These are phyloP conservation scores for Myoxocephalus aenaeus DNA, from an alignment of 2,797 vertebrate species.

Conservation along the genomic window DNA sequence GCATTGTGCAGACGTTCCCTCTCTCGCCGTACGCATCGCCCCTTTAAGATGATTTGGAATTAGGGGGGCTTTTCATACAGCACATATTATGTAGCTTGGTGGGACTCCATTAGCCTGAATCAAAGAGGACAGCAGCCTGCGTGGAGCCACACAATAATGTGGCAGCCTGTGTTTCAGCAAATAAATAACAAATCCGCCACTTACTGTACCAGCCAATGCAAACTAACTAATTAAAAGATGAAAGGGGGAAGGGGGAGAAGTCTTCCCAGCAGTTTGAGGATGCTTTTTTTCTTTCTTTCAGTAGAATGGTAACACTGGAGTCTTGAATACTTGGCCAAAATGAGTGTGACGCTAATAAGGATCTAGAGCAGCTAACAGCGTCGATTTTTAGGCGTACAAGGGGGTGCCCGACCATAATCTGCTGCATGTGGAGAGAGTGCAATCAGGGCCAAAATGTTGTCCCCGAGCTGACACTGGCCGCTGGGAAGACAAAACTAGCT, in stretches of 20 bases:
- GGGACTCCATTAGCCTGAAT: conserved; percentile 84
- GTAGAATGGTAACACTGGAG: conserved; percentile 56
- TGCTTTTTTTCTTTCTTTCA: conserved; percentile 39
- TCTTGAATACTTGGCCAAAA: conserved; percentile 61
- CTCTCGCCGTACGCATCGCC: conserved; percentile 63
- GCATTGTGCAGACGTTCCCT: conserved; percentile 70
- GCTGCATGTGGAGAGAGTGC: conserved; percentile 45
- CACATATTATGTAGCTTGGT: conserved; percentile 81
- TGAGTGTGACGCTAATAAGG: conserved; percentile 61
- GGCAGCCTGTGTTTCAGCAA: conserved; percentile 80
- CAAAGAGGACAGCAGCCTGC: conserved; percentile 80
- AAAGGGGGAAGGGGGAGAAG: conserved; percentile 54
- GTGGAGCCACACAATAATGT: conserved; percentile 75
- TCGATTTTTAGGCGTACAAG: conserved; percentile 28
- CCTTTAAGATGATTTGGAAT: conserved; percentile 84
- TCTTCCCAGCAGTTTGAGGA: conserved; percentile 67
- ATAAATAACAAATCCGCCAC: conserved; percentile 82
- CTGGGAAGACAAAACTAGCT: conserved; percentile 61
- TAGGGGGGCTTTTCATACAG: conserved; percentile 76
- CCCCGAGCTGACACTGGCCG: conserved; percentile 65
- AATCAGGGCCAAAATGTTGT: conserved; percentile 62
- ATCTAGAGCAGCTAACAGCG: conserved; percentile 50
- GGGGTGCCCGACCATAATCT: conserved; percentile 47
- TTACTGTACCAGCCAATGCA: conserved; percentile 78
- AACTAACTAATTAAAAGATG: conserved; percentile 82